Conservation (phyloP, 2,113 vertebrate species). For the Sceloporus undulatus region DNA sequence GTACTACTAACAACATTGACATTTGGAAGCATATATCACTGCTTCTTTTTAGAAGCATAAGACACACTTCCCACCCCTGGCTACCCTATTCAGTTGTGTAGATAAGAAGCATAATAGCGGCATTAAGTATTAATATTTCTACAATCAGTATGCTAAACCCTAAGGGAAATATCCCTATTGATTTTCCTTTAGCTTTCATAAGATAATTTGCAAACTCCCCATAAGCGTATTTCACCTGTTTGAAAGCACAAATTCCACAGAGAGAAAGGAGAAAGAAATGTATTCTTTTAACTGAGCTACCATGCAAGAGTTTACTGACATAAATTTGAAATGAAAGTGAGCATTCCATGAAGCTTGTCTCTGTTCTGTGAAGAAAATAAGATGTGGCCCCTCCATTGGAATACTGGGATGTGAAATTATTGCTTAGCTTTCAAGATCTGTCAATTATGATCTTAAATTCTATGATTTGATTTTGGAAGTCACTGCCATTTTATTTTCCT, state of each 20-base stretch:
- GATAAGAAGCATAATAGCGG: slow-evolving; percentile 50
- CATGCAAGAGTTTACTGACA: slow-evolving; percentile 44
- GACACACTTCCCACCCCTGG: not conserved
- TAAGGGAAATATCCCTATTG: slow-evolving; percentile 59
- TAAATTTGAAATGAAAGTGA: slow-evolving; percentile 56
- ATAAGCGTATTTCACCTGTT: slow-evolving; percentile 58
- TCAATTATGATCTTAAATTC: not conserved
- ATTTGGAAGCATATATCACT: slow-evolving; percentile 30
- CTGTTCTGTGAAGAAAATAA: slow-evolving; percentile 41
- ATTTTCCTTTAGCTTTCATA: slow-evolving; percentile 63
- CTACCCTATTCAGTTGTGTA: not conserved
- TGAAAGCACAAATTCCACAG: slow-evolving; percentile 56
- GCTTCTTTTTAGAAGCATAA: slow-evolving; percentile 30
- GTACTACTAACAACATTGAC: slow-evolving; percentile 40
- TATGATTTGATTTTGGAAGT: not conserved
- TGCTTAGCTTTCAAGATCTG: not conserved
- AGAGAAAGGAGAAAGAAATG: slow-evolving; percentile 40
- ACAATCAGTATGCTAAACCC: slow-evolving; percentile 42
- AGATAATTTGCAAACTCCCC: slow-evolving; percentile 57
- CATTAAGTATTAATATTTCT: slow-evolving; percentile 60
- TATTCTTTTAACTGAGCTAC: slow-evolving; percentile 60
- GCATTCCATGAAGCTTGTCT: slow-evolving; percentile 41
- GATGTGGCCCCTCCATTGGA: not conserved
- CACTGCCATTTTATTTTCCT: not conserved
- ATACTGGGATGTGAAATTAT: not conserved